These are phyloP conservation scores for Cordilura impudica DNA, from an alignment of 2,888 invertebrate species.

Conservation along the genomic window DNA sequence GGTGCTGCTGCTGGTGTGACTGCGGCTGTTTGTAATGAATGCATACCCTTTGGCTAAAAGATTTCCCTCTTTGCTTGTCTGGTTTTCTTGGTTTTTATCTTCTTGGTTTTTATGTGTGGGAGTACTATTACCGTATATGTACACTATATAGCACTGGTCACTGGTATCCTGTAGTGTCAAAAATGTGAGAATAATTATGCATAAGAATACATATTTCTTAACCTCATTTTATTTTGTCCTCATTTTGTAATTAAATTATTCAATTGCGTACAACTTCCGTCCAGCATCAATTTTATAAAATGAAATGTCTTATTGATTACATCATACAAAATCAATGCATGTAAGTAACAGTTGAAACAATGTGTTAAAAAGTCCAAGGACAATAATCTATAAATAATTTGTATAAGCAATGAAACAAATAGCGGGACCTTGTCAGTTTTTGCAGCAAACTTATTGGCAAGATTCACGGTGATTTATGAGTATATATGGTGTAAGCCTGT, in stretches of 20 bases:
- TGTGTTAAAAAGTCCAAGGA: not conserved
- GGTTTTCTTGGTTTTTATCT: not conserved
- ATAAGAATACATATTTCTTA: not conserved
- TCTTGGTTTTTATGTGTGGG: conserved; percentile 11
- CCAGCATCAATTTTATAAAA: not conserved
- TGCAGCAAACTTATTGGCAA: conserved; percentile 31
- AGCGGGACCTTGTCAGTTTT: conserved; percentile 28
- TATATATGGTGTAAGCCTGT: not conserved
- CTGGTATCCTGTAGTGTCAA: conserved; percentile 27
- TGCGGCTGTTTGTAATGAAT: conserved; percentile 41
- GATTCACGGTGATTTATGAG: conserved; percentile 19
- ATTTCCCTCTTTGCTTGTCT: not conserved
- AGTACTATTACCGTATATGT: not conserved
- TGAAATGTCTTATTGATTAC: not conserved
- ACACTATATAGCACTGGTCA: too few species aligned
- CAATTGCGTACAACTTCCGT: conserved; percentile 35
- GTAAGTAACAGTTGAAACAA: not conserved
- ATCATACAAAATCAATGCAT: not conserved
- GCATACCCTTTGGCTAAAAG: conserved; percentile 45
- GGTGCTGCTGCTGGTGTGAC: not conserved
- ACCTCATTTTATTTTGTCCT: not conserved
- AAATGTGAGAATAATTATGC: conserved; percentile 27
- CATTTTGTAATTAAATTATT: conserved; percentile 29
- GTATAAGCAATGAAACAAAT: conserved; percentile 1
- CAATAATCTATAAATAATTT: conserved; percentile 4